Conservation (phyloP, 2,888 invertebrate species). For the Agriopis aurantiaria region DNA sequence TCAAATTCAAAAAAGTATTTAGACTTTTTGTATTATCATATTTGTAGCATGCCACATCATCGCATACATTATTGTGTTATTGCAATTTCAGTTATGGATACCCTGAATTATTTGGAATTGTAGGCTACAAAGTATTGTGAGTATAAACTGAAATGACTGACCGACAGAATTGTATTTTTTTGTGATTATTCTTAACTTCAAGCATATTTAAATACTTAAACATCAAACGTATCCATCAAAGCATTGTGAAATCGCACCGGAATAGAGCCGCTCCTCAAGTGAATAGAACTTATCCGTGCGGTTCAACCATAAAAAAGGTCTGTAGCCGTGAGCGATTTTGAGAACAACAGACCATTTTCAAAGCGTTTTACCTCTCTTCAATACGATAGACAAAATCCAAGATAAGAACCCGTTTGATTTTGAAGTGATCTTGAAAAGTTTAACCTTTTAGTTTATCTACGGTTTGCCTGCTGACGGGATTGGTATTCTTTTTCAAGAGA, state of each 20-base stretch:
- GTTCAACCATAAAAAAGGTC: slow-evolving; percentile 58
- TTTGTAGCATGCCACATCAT: no score
- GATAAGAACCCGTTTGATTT: slow-evolving; percentile 60
- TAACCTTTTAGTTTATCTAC: slow-evolving; percentile 51
- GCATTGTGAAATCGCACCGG: slow-evolving; percentile 24
- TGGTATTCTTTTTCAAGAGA: slow-evolving; percentile 11
- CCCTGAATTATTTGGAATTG: not conserved
- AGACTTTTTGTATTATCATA: no score
- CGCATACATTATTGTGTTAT: no score
- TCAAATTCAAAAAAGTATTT: no score
- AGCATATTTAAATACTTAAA: slow-evolving; percentile 7
- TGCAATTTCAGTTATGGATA: not conserved
- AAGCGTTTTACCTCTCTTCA: slow-evolving; percentile 52
- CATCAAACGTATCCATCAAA: slow-evolving; percentile 29
- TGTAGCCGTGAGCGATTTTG: slow-evolving; percentile 64
- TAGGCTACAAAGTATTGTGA: not conserved
- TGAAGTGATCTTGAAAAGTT: slow-evolving; percentile 54
- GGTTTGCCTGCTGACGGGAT: slow-evolving; percentile 45
- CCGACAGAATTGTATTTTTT: not conserved
- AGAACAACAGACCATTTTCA: slow-evolving; percentile 63
- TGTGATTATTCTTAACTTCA: not conserved
- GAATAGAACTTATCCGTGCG: slow-evolving; percentile 56
- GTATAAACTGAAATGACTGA: not conserved
- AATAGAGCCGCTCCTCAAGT: slow-evolving; percentile 34
- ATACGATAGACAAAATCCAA: slow-evolving; percentile 62